phyloP scores from a whole-genome alignment of 1,140 invertebrate species.

The Anoplophora glabripennis region DNA sequence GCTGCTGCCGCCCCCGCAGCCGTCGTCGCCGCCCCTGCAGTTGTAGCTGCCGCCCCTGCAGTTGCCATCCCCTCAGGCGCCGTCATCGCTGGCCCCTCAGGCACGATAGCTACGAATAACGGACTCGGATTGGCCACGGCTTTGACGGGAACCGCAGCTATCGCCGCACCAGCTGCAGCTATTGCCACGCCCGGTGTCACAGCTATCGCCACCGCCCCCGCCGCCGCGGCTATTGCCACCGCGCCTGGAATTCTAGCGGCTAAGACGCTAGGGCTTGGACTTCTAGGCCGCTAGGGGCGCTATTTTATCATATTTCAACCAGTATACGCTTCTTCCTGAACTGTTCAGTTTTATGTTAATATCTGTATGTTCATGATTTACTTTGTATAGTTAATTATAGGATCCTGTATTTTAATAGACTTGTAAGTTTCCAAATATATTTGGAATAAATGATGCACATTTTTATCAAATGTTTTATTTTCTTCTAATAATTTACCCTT shows the following conservation, averaged over 20 bases:
- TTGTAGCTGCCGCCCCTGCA: not conserved
- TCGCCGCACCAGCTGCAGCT: too few species aligned
- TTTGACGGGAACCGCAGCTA: too few species aligned
- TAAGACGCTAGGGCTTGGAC: too few species aligned
- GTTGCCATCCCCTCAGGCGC: conserved; percentile 5
- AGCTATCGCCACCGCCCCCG: conserved; percentile 2
- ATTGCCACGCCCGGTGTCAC: not conserved
- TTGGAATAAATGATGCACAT: too few species aligned
- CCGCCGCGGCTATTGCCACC: conserved; percentile 2
- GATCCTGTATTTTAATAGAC: too few species aligned
- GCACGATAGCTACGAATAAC: conserved; percentile 1
- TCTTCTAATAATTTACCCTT: too few species aligned
- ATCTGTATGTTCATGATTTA: not conserved
- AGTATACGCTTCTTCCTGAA: too few species aligned
- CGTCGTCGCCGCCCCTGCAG: conserved; percentile 9
- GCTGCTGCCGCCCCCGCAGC: conserved; percentile 18
- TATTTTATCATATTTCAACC: too few species aligned
- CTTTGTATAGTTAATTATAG: not conserved
- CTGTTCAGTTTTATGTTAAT: not conserved
- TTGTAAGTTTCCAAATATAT: too few species aligned
- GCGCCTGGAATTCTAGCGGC: not conserved
- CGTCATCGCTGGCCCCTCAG: conserved; percentile 22
- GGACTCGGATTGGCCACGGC: too few species aligned
- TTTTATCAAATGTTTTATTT: too few species aligned
- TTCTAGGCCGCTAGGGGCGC: too few species aligned